A percentile compares a stretch with the other conserved stretches of the same genome.
Conservation (phyloP, 2,797 vertebrate species). For the Micromesistius poutassou region DNA sequence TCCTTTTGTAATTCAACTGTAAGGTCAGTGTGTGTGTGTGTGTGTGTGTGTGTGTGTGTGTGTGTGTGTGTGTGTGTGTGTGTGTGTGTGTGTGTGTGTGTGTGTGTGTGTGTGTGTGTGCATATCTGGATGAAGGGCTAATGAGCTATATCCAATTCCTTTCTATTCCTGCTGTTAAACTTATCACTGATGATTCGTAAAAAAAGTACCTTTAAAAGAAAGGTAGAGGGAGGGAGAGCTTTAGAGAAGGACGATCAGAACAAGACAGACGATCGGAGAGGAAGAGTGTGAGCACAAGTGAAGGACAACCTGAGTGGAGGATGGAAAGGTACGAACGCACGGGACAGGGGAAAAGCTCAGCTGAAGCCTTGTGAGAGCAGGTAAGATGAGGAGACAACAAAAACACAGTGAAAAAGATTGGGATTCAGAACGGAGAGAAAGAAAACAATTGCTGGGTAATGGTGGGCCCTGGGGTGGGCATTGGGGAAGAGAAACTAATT, state of each 20-base stretch:
- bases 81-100: too few species aligned
- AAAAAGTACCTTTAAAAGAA: not conserved
- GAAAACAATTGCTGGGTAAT: conserved; percentile 43
- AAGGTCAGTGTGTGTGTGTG: not conserved
- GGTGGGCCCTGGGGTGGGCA: conserved; percentile 37
- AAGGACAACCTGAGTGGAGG: not conserved
- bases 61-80: too few species aligned
- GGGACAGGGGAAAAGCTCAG: conserved; percentile 16
- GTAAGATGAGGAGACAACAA: not conserved
- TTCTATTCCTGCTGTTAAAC: not conserved
- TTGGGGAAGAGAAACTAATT: conserved; percentile 45
- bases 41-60: too few species aligned
- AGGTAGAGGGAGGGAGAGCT: not conserved
- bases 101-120: too few species aligned
- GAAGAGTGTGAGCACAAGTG: not conserved
- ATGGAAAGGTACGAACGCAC: not conserved
- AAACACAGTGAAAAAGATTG: conserved; percentile 10
- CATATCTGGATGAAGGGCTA: not conserved
- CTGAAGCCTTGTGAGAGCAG: conserved; percentile 30
- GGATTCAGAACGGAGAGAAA: conserved; percentile 22
- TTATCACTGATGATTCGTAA: not conserved
- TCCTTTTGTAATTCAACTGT: conserved; percentile 3
- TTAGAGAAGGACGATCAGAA: not conserved
- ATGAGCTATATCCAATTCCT: too few species aligned
- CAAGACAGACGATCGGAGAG: not conserved